Evolutionary conservation across 2,113 vertebrate genomes (phyloP).

Genomic region (Mastomys coucha): DNA sequence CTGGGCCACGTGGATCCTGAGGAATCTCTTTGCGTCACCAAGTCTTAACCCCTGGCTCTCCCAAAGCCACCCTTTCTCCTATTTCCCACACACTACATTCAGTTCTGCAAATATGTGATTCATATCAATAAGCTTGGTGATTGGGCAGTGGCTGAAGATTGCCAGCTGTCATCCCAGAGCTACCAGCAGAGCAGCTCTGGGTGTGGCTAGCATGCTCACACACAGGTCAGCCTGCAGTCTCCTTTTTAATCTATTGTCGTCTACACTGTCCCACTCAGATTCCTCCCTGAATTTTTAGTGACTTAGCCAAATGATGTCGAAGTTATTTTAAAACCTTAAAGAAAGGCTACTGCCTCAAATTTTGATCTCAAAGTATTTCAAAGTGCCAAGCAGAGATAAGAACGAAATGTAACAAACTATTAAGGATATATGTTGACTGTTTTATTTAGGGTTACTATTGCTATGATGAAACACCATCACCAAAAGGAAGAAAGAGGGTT

Average conservation of each 20-base stretch:
- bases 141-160: not conserved
- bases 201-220: not conserved
- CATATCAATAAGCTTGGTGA: not conserved
- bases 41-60: not conserved
- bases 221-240: not conserved
- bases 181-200: not conserved
- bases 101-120: slow-evolving; percentile 18
- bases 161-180: not conserved
- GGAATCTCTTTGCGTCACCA: not conserved
- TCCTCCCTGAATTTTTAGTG: not conserved
- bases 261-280: accelerated
- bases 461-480: not conserved
- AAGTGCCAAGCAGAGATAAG: not conserved
- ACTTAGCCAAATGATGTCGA: not conserved
- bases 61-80: not conserved
- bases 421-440: not conserved
- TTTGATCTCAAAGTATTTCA: not conserved
- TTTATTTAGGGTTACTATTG: not conserved
- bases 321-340: slow-evolving; percentile 31
- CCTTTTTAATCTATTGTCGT: not conserved
- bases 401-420: slow-evolving; percentile 27
- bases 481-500: not conserved
- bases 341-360: not conserved
- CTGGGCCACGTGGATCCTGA: not conserved
- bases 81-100: not conserved